Evolutionary conservation across 2,797 vertebrate genomes (phyloP).

Genomic region (Clarias laeviceps): DNA sequence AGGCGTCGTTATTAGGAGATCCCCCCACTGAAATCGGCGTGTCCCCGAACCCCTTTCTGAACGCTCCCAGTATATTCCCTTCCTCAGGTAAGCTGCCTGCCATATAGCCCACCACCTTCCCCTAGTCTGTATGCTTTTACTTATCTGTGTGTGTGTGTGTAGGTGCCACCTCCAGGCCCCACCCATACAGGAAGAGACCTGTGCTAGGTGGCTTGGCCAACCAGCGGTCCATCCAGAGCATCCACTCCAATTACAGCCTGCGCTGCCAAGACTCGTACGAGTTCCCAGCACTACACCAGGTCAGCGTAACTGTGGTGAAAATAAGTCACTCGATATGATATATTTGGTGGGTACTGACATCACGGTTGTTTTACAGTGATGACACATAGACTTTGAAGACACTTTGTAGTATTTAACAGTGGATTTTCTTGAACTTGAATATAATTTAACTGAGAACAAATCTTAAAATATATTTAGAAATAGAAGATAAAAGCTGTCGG

Average conservation of each 20-base stretch:
- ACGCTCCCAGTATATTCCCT: conserved; percentile 74
- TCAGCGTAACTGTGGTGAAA: conserved; percentile 39
- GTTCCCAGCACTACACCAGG: conserved; percentile 76
- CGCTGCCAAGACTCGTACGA: conserved; percentile 81
- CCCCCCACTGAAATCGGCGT: conserved; percentile 82
- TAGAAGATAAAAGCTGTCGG: no score
- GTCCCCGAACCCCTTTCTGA: conserved; percentile 80
- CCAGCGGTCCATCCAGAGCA: conserved; percentile 64
- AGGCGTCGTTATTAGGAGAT: conserved; percentile 85
- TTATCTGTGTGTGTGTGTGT: background rate
- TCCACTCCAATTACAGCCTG: conserved; percentile 73
- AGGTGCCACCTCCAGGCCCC: conserved; percentile 74
- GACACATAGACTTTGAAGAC: no score
- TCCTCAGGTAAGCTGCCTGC: conserved; percentile 65
- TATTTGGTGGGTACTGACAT: no score
- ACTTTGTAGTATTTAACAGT: no score
- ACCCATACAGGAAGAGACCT: conserved; percentile 78
- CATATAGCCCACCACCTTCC: fast-evolving
- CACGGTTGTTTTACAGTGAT: no score
- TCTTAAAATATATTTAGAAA: no score
- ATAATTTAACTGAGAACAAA: no score
- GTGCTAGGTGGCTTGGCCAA: conserved; percentile 74
- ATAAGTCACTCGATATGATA: no score
- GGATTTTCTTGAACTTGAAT: no score
- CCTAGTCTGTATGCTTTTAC: background rate